phyloP scores from a whole-genome alignment of 2,888 invertebrate species.

The Lasioglossum leucozonium region DNA sequence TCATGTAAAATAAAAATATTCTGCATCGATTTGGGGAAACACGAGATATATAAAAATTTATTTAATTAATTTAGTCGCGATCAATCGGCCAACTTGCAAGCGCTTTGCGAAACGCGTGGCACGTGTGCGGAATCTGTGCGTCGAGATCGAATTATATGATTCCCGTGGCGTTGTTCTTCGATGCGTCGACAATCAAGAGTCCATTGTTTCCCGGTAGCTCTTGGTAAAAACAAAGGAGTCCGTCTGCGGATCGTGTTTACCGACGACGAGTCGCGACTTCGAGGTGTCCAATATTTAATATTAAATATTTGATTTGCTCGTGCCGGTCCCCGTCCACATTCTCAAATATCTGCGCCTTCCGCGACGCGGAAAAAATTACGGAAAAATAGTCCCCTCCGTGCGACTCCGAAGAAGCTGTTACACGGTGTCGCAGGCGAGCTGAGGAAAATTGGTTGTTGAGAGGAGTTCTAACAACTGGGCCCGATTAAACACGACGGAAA shows the following conservation, averaged over 20 bases:
- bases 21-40: no score
- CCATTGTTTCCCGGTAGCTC: neutral
- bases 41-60: no score
- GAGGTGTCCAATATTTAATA: conserved; percentile 10
- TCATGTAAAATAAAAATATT: no score
- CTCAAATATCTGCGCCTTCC: neutral
- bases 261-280: neutral
- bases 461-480: neutral
- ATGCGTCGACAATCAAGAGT: neutral
- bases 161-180: neutral
- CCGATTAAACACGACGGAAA: neutral
- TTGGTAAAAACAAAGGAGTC: neutral
- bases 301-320: conserved; percentile 8
- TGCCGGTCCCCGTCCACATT: neutral
- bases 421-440: neutral
- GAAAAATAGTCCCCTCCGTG: neutral
- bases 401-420: neutral
- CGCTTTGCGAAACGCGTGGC: no score
- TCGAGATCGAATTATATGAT: neutral
- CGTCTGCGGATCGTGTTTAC: neutral
- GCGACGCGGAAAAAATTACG: neutral
- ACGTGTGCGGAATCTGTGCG: neutral
- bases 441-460: neutral
- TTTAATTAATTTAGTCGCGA: no score
- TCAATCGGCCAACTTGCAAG: no score